Base-by-base conservation (phyloP, 2,113 vertebrate genomes). In the Cnemophilus loriae region DNA sequence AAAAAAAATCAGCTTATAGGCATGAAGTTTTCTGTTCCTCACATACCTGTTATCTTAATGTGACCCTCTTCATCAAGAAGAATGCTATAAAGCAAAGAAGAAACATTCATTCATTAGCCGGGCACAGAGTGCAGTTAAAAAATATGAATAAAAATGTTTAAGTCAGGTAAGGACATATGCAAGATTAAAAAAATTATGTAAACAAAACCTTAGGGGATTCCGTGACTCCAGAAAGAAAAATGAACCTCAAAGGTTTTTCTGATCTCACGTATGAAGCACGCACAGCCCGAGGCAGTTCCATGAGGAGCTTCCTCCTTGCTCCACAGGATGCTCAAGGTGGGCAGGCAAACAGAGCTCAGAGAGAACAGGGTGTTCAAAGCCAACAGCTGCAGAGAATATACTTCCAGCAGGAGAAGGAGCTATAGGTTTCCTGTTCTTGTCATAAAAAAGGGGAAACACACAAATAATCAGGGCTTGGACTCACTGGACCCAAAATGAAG, bases 1-100 rank as follows among this genome's bases (percentile, higher is more conserved):
- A 23, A 55, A n/a, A 42, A 19, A 14, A 20, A 20, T 4, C 18
- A 64, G 33, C 22, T 57, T n/a, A 35, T 22, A 74, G 28, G 44
- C 37, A 39, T 13, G 5, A 37, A 63, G 27, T 23, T 87, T 87
- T 24, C 39, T 6, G 0, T 37, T 67, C 47, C 41, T 68, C 57
- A 94, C 98, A 68, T 90, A 99, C 99, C 99, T 96, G 99, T 99
- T 96, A 99, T 98, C 91, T 99, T 99, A 84, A 99, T 99, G 89
- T 99, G 99, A 7, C 99, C 99, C 57, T 99, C 99, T 98, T 99
- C 99, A 92, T 99, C 99, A 90, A 99, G 98, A 91, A 99, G 99
- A 98, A 99, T 99, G 95, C 99, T 99, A 92, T 57, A 93, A 97
- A 96, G 85, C 9, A 44, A 93, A 83, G 24, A 42, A 26, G 27